Evolutionary conservation across 2,797 vertebrate species (phyloP).

Genomic region (Ciconia nigra): DNA sequence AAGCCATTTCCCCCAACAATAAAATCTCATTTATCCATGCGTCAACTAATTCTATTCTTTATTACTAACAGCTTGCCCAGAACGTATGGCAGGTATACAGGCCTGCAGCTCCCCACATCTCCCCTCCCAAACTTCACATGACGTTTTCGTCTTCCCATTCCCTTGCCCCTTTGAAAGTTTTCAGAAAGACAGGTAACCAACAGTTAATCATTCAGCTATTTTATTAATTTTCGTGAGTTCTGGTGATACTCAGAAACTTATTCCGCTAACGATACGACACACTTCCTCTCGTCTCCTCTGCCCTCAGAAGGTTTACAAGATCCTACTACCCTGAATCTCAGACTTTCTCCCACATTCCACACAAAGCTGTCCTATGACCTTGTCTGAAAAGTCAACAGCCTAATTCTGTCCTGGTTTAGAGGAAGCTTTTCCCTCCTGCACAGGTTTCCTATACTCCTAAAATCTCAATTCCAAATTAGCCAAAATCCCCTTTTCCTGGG

Average conservation of each 20-base stretch:
- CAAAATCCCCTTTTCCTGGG: neutral
- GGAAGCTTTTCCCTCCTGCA: neutral
- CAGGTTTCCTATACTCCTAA: neutral
- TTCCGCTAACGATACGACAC: rapidly evolving
- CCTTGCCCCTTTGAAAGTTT: neutral
- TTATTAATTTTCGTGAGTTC: neutral
- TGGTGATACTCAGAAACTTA: neutral
- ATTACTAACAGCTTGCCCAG: neutral
- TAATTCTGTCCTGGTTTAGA: neutral
- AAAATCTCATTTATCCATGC: neutral
- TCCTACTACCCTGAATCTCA: neutral
- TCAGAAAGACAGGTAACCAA: neutral
- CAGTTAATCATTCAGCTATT: neutral
- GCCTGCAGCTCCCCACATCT: neutral
- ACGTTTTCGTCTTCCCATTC: neutral
- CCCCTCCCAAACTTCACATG: neutral
- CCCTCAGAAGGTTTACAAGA: neutral
- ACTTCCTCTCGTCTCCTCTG: neutral
- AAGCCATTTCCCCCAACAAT: neutral
- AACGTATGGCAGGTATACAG: neutral
- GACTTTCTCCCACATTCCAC: neutral
- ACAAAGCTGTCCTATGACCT: no score
- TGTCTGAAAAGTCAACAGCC: neutral
- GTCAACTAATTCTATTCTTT: neutral
- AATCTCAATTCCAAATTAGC: neutral